These are phyloP conservation scores for Yponomeuta plumbellus DNA, from an alignment of 2,888 invertebrate genomes.

Conservation along the genomic window DNA sequence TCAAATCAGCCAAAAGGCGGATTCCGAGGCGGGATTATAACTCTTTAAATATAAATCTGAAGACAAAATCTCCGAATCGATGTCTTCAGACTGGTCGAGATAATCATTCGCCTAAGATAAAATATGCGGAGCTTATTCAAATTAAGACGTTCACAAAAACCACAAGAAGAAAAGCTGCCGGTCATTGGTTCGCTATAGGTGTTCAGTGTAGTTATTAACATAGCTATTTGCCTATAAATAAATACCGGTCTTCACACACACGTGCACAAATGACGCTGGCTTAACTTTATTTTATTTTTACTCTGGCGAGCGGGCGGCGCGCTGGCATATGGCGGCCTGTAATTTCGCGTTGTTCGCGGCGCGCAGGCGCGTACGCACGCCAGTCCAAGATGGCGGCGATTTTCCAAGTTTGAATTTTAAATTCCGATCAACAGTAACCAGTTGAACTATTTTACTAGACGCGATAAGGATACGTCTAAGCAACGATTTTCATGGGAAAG, in stretches of 20 bases:
- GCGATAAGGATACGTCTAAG: conserved; percentile 39
- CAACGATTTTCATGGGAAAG: conserved; percentile 40
- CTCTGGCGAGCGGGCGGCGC: conserved; percentile 52
- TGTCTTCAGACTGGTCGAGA: not conserved
- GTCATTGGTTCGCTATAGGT: conserved; percentile 37
- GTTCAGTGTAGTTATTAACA: conserved; percentile 56
- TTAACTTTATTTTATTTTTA: conserved; percentile 76
- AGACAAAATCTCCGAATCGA: not conserved
- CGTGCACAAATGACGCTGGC: conserved; percentile 73
- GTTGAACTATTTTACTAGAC: conserved; percentile 30
- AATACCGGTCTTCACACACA: conserved; percentile 70
- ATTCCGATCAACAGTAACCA: conserved; percentile 43
- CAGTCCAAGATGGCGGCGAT: conserved; percentile 64
- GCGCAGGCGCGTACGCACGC: conserved; percentile 72
- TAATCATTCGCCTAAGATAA: not conserved
- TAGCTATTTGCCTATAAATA: conserved; percentile 76
- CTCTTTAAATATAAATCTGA: not conserved
- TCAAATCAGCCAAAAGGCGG: conserved; percentile 22
- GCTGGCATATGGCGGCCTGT: conserved; percentile 58
- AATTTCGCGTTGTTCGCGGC: conserved; percentile 73
- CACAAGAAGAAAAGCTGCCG: conserved; percentile 46
- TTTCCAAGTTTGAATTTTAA: conserved; percentile 37
- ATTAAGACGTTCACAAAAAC: conserved; percentile 71
- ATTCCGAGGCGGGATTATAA: not conserved
- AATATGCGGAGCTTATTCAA: conserved; percentile 30